Evolutionary conservation across 1,140 invertebrate species (phyloP).

Genomic region (Pseudomyrmex concolor): DNA sequence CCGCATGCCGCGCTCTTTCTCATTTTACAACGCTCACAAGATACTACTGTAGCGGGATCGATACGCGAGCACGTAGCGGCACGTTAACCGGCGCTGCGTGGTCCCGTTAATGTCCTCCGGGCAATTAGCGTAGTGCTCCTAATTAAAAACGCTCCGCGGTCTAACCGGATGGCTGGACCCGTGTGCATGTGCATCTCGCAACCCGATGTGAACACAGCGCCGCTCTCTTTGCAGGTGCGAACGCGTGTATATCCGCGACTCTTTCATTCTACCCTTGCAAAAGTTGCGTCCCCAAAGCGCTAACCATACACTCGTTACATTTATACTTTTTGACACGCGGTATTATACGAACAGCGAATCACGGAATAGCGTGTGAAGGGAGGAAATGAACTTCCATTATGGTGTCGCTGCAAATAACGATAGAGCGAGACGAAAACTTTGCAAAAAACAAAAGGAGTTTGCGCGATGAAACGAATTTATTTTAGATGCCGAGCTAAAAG

Average conservation of each 20-base stretch:
- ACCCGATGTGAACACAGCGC: conserved; percentile 21
- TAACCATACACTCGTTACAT: not conserved
- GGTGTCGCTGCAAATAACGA: conserved; percentile 21
- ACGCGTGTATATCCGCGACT: conserved; percentile 3
- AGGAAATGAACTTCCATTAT: conserved; percentile 16
- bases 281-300: not conserved
- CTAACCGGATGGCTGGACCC: conserved; percentile 39
- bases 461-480: conserved; percentile 44
- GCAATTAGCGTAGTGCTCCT: conserved; percentile 75
- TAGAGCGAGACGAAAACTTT: not conserved
- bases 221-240: conserved; percentile 21
- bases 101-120: conserved; percentile 67
- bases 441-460: not conserved
- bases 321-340: not conserved
- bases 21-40: conserved; percentile 60
- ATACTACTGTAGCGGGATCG: conserved; percentile 46
- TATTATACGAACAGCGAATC: not conserved
- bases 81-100: conserved; percentile 58
- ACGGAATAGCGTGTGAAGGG: not conserved
- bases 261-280: not conserved
- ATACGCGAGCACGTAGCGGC: conserved; percentile 34
- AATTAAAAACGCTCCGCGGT: conserved; percentile 72
- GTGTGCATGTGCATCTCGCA: conserved; percentile 48
- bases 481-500: conserved; percentile 10
- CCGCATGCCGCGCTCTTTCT: not conserved